These are phyloP conservation scores for Loris lydekkerianus DNA, from an alignment of 2,797 vertebrate genomes.

Conservation along the genomic window DNA sequence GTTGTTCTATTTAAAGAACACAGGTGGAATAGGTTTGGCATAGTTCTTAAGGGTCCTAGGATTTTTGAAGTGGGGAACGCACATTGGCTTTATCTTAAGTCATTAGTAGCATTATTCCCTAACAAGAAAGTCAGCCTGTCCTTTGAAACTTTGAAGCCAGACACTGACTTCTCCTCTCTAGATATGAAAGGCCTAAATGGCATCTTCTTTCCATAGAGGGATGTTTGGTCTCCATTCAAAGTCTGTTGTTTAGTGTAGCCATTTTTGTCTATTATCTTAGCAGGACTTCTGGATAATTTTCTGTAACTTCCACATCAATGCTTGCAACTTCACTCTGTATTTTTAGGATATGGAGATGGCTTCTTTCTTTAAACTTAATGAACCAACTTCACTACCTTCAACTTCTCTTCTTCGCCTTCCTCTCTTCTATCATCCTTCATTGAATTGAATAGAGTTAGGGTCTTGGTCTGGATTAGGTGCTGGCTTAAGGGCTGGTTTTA, in stretches of 20 bases:
- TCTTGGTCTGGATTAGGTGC: background rate
- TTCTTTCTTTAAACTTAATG: background rate
- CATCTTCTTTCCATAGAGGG: background rate
- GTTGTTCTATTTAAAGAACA: background rate
- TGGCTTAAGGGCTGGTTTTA: background rate
- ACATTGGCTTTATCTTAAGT: background rate
- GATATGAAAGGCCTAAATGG: background rate
- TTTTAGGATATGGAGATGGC: background rate
- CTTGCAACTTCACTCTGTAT: background rate
- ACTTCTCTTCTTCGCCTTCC: background rate
- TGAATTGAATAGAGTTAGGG: background rate
- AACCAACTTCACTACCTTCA: background rate
- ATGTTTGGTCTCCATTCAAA: background rate
- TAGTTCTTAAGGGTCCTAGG: background rate
- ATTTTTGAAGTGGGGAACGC: background rate
- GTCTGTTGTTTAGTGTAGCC: background rate
- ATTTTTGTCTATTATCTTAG: background rate
- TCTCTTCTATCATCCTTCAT: background rate
- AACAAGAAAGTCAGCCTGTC: background rate
- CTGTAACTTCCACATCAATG: background rate
- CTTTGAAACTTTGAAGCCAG: background rate
- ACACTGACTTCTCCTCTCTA: background rate
- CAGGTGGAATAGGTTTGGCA: background rate
- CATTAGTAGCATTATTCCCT: background rate
- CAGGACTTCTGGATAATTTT: background rate